These are phyloP conservation scores for Parauchenoglanis ngamensis DNA, from an alignment of 2,797 vertebrate species.

Conservation along the genomic window DNA sequence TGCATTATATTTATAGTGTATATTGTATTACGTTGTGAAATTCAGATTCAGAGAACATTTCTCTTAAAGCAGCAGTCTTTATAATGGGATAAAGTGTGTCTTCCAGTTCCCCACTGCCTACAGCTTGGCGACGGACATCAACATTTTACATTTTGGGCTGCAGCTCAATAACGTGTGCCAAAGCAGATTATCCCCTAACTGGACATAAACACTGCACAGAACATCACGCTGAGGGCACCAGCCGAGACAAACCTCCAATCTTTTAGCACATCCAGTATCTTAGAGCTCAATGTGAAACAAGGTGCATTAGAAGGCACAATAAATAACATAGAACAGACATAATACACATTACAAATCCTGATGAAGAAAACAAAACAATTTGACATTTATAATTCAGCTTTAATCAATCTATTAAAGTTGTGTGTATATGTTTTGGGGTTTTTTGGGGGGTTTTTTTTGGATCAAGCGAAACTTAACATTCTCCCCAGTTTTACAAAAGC, in stretches of 20 bases:
- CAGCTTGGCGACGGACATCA: constrained; percentile 45
- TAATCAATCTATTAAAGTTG: background rate
- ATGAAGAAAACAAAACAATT: background rate
- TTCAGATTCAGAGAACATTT: constrained; percentile 22
- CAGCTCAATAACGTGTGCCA: constrained; percentile 50
- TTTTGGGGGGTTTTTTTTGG: too few species aligned
- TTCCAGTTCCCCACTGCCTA: constrained; percentile 43
- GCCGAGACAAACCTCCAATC: constrained; percentile 30
- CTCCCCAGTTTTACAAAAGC: background rate
- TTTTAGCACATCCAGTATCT: constrained; percentile 10
- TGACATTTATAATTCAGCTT: background rate
- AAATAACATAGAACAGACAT: background rate
- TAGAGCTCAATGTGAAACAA: constrained; percentile 9
- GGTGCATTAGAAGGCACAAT: background rate
- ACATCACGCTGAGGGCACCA: constrained; percentile 50
- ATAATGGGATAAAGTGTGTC: constrained; percentile 41
- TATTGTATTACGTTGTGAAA: constrained; percentile 6
- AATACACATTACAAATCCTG: background rate
- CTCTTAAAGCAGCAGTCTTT: constrained; percentile 33
- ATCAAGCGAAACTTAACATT: background rate
- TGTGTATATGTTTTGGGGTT: background rate
- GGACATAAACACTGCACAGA: constrained; percentile 57
- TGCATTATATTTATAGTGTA: background rate
- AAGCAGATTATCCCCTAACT: constrained; percentile 58
- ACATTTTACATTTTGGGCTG: constrained; percentile 53